These are phyloP conservation scores for Tipula lateralis DNA, from an alignment of 2,888 invertebrate genomes.

Conservation along the genomic window DNA sequence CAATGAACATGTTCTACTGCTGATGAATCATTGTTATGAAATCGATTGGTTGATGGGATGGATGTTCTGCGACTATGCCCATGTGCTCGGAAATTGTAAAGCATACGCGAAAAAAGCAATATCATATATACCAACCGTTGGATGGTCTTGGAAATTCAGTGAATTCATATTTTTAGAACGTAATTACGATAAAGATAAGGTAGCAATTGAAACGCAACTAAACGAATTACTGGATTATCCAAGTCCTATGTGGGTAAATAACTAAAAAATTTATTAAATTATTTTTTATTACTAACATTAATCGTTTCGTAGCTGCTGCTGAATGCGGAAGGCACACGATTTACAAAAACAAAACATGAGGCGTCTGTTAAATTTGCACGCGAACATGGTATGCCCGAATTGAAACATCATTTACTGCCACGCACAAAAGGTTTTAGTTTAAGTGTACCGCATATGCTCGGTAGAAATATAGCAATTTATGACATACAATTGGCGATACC, in stretches of 20 bases:
- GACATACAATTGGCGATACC: conserved; percentile 74
- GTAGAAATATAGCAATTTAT: conserved; percentile 76
- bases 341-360: conserved; percentile 79
- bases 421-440: conserved; percentile 90
- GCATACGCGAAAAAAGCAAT: conserved; percentile 91
- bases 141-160: conserved; percentile 95
- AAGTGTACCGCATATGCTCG: conserved; percentile 74
- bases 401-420: conserved; percentile 90
- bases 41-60: conserved; percentile 94
- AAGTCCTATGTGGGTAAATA: conserved; percentile 79
- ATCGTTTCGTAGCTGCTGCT: conserved; percentile 61
- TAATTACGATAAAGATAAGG: conserved; percentile 84
- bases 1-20: conserved; percentile 80
- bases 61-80: conserved; percentile 77
- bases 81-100: conserved; percentile 87
- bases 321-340: conserved; percentile 91
- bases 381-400: conserved; percentile 74
- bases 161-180: conserved; percentile 92
- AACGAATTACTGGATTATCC: conserved; percentile 81
- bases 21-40: conserved; percentile 95
- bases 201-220: conserved; percentile 74
- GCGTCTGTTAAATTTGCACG: conserved; percentile 82
- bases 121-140: conserved; percentile 84
- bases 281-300: conserved; percentile 29
- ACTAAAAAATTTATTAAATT: neutral